A percentile compares a stretch with the other conserved stretches of the same genome.
Evolutionary conservation across 2,888 invertebrate species (phyloP).

Genomic region (Aromia moschata): DNA sequence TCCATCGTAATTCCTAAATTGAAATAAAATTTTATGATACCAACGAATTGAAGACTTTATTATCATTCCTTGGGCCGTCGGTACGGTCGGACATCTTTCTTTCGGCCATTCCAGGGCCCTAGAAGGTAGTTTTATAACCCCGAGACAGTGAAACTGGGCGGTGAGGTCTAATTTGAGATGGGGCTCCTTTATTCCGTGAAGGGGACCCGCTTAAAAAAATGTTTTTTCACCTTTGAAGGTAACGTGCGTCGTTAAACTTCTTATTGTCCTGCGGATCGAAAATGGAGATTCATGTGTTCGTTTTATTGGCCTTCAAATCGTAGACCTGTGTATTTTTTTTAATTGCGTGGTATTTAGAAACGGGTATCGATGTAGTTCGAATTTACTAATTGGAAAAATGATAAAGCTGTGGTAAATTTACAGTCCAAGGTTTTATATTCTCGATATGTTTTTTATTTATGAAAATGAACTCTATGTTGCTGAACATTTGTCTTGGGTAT

Average conservation of each 20-base stretch:
- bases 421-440: no score
- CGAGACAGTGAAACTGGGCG: constrained; percentile 31
- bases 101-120: constrained; percentile 33
- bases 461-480: no score
- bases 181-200: constrained; percentile 33
- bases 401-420: no score
- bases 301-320: not conserved
- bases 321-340: no score
- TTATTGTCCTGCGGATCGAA: not conserved
- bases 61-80: constrained; percentile 30
- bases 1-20: constrained; percentile 21
- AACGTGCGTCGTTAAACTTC: not conserved
- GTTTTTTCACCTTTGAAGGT: not conserved
- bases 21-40: constrained; percentile 38
- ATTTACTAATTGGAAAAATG: no score
- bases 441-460: no score
- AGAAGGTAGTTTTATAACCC: constrained; percentile 39
- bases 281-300: not conserved
- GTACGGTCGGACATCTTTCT: constrained; percentile 30
- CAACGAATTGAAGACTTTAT: constrained; percentile 38
- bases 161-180: constrained; percentile 34
- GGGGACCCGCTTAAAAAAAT: not conserved
- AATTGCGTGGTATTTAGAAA: no score
- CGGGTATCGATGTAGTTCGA: no score
- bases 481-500: no score